Conservation (phyloP, 2,888 invertebrate species). For the Brachypterus glaber region DNA sequence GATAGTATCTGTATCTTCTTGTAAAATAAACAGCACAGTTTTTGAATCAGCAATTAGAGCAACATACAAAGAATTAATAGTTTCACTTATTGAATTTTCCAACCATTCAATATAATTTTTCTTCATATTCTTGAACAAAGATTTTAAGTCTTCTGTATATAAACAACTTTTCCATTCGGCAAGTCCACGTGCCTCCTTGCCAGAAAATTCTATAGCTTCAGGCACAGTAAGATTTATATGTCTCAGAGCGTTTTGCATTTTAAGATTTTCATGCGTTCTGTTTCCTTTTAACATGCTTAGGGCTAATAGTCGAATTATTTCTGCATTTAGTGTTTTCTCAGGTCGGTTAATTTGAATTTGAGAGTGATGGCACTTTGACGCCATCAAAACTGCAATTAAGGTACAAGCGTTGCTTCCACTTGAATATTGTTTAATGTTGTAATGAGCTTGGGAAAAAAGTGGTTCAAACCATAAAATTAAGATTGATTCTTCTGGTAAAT, state of each 20-base stretch:
- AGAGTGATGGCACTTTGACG: constrained; percentile 38
- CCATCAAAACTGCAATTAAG: constrained; percentile 49
- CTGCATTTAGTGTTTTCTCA: constrained; percentile 23
- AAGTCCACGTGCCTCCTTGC: constrained; percentile 32
- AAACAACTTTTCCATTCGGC: constrained; percentile 37
- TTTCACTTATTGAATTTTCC: constrained; percentile 26
- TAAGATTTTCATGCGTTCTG: constrained; percentile 43
- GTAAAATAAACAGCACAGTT: constrained; percentile 45
- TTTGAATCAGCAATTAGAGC: constrained; percentile 44
- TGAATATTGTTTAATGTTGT: constrained; percentile 40
- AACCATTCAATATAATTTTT: constrained; percentile 39
- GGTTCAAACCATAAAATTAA: constrained; percentile 46
- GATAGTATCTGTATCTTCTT: constrained; percentile 38
- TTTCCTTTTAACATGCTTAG: constrained; percentile 52
- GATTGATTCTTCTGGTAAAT: constrained; percentile 28
- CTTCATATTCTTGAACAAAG: constrained; percentile 3
- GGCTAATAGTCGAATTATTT: constrained; percentile 43
- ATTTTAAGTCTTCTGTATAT: constrained; percentile 5
- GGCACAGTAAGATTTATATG: constrained; percentile 46
- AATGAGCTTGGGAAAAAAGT: constrained; percentile 51
- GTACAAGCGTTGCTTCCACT: constrained; percentile 54
- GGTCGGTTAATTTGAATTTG: constrained; percentile 29
- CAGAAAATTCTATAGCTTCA: constrained; percentile 43
- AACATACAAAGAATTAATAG: constrained; percentile 38
- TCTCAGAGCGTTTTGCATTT: constrained; percentile 35